Percentiles rank a stretch among this genome's conserved stretches.
Evolutionary conservation across 2,113 vertebrate species (phyloP).

Genomic region (Dicentrarchus labrax): DNA sequence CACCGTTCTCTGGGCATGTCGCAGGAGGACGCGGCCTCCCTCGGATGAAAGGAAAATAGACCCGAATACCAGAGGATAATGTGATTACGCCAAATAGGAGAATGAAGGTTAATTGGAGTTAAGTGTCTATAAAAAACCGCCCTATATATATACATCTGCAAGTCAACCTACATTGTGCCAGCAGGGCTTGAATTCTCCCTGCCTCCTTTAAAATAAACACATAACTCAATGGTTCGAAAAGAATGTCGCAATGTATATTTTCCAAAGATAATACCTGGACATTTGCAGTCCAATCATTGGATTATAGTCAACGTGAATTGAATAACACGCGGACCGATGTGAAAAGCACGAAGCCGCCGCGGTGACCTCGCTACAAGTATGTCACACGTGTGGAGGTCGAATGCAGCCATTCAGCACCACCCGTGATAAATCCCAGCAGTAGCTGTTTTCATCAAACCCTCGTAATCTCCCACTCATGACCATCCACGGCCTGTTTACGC

Average conservation of each 20-base stretch:
- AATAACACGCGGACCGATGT: conserved; percentile 33
- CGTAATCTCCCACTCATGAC: conserved; percentile 48
- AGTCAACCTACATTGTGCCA: conserved; percentile 31
- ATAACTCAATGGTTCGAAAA: conserved; percentile 42
- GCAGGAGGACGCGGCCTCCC: conserved; percentile 53
- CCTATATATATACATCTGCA: conserved; percentile 49
- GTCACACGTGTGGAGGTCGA: conserved; percentile 25
- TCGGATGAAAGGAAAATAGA: conserved; percentile 67
- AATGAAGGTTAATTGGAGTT: conserved; percentile 81
- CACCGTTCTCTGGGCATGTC: conserved; percentile 44
- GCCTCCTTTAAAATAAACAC: conserved; percentile 73
- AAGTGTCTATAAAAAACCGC: conserved; percentile 72
- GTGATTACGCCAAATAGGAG: conserved; percentile 78
- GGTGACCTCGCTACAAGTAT: neutral
- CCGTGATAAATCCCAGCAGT: conserved; percentile 25
- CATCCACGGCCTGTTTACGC: neutral
- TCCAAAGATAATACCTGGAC: conserved; percentile 64
- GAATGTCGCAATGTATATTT: conserved; percentile 71
- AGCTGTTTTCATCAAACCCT: conserved; percentile 60
- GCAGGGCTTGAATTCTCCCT: conserved; percentile 46
- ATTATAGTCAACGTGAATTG: conserved; percentile 45
- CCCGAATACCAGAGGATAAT: conserved; percentile 78
- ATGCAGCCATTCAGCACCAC: neutral
- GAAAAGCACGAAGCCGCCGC: conserved; percentile 27
- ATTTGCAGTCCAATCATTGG: conserved; percentile 53